phyloP scores from a whole-genome alignment of 2,797 vertebrate species.

The Tamandua tetradactyla region DNA sequence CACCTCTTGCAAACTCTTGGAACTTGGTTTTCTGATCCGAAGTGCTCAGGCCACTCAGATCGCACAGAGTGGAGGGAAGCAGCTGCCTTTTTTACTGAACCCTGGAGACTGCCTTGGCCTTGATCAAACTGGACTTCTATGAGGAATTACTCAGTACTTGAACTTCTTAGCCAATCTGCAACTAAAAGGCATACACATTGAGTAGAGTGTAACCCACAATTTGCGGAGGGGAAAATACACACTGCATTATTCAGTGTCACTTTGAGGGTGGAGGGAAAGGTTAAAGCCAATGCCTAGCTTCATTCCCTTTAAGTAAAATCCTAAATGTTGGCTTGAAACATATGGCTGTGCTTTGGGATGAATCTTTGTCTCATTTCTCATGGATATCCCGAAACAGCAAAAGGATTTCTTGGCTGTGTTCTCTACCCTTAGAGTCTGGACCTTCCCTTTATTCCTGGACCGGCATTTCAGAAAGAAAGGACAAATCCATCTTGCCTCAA shows the following conservation, averaged over 20 bases:
- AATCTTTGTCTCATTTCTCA: background rate
- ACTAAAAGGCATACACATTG: background rate
- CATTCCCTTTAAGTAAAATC: conserved; percentile 13
- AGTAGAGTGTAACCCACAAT: background rate
- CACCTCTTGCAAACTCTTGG: background rate
- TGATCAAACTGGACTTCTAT: background rate
- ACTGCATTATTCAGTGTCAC: conserved; percentile 41
- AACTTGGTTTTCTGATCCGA: background rate
- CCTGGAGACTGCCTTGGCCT: background rate
- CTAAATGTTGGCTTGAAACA: background rate
- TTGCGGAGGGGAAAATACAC: background rate
- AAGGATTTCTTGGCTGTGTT: background rate
- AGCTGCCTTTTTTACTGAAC: background rate
- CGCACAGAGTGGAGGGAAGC: background rate
- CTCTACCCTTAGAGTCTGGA: background rate
- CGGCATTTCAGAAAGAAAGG: background rate
- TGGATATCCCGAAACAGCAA: background rate
- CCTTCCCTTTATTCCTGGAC: background rate
- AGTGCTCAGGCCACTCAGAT: background rate
- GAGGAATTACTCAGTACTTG: background rate
- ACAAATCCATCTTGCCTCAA: background rate
- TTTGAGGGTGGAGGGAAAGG: background rate
- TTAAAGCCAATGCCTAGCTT: background rate
- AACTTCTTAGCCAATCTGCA: background rate
- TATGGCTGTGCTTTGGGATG: background rate